Conservation (phyloP, 2,113 vertebrate species). For the Cnemophilus loriae region DNA sequence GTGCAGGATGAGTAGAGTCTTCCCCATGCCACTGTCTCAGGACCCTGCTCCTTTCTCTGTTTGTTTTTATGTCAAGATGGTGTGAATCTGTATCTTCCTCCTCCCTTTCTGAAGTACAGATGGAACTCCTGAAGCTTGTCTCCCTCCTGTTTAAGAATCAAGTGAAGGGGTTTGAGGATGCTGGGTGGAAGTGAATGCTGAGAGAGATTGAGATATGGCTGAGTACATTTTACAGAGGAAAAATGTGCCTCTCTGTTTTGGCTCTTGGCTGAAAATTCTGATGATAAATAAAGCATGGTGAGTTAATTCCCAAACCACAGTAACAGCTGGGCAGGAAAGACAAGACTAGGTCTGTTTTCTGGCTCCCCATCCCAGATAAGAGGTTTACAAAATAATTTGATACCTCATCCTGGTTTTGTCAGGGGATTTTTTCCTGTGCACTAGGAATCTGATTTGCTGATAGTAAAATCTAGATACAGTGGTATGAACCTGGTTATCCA, state of each 20-base stretch:
- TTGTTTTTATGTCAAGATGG: background rate
- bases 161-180: background rate
- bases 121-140: background rate
- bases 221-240: conserved; percentile 8
- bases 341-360: background rate
- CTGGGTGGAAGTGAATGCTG: background rate
- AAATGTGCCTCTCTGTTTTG: conserved; percentile 2
- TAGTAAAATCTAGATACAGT: background rate
- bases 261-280: conserved; percentile 18
- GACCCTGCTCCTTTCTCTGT: background rate
- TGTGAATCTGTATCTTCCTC: background rate
- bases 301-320: conserved; percentile 20
- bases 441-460: background rate
- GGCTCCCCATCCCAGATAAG: background rate
- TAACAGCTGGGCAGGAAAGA: conserved; percentile 11
- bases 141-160: background rate
- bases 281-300: conserved; percentile 37
- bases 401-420: background rate
- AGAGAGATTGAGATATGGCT: background rate
- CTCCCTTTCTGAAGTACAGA: background rate
- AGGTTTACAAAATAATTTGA: background rate
- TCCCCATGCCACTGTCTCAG: background rate
- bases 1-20: background rate
- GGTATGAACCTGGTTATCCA: background rate
- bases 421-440: background rate